Evolutionary conservation across 2,797 vertebrate species (phyloP).

Genomic region (Myotis daubentonii): DNA sequence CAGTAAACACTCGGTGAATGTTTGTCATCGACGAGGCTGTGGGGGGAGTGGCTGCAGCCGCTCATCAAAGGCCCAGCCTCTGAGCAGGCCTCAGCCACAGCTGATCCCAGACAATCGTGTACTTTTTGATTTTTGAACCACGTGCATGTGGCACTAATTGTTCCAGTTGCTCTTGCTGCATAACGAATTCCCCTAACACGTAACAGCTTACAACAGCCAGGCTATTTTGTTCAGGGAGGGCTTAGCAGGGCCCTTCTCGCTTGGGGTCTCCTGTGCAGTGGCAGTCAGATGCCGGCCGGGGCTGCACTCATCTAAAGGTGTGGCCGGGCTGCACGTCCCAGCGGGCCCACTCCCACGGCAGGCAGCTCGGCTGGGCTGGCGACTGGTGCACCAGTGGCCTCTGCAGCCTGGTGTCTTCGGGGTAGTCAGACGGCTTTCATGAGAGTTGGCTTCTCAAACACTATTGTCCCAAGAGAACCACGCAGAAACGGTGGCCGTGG

Average conservation of each 20-base stretch:
- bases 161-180: background rate
- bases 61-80: background rate
- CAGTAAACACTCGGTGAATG: background rate
- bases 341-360: background rate
- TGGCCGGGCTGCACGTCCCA: background rate
- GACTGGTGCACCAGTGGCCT: background rate
- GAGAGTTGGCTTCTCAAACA: background rate
- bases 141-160: background rate
- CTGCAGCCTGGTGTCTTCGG: background rate
- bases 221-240: background rate
- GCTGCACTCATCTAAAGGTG: background rate
- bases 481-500: background rate
- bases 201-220: background rate
- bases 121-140: background rate
- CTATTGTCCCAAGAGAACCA: background rate
- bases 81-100: background rate
- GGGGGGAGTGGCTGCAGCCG: background rate
- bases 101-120: background rate
- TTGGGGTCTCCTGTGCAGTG: background rate
- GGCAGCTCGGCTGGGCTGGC: background rate
- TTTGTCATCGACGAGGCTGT: background rate
- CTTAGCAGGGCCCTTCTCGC: background rate
- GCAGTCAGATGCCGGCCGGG: background rate
- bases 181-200: background rate
- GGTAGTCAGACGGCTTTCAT: background rate